Evolutionary conservation across 2,113 vertebrate species (phyloP).

Genomic region (Phalacrocorax brasilianus): DNA sequence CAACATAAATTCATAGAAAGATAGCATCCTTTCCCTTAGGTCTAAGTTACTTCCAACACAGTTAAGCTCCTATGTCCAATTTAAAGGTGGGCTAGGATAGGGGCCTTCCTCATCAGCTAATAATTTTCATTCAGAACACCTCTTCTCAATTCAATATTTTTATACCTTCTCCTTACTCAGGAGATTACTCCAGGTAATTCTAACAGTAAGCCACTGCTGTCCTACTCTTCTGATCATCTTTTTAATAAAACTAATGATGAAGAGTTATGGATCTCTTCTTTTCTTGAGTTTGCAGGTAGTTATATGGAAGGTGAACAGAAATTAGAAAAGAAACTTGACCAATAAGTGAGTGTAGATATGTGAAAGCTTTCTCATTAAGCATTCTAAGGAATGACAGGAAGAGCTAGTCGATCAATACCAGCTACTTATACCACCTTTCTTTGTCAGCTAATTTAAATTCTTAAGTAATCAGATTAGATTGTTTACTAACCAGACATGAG

Average conservation of each 20-base stretch:
- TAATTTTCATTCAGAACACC: background rate
- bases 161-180: background rate
- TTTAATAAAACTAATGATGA: background rate
- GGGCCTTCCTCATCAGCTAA: background rate
- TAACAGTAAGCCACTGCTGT: background rate
- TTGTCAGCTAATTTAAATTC: background rate
- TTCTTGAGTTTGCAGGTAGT: background rate
- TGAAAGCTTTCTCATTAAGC: background rate
- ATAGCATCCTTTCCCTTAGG: fast-evolving
- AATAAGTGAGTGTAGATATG: background rate
- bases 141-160: background rate
- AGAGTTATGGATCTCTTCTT: background rate
- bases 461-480: background rate
- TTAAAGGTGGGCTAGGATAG: background rate
- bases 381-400: background rate
- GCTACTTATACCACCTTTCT: background rate
- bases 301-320: background rate
- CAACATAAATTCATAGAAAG: fast-evolving
- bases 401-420: background rate
- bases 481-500: background rate
- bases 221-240: background rate
- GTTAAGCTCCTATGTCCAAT: background rate
- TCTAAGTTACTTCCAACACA: too few species aligned
- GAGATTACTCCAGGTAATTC: background rate
- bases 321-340: background rate